These are phyloP conservation scores for Cyprinodon brontotheroides DNA, from an alignment of 2,113 vertebrate genomes.

Conservation along the genomic window DNA sequence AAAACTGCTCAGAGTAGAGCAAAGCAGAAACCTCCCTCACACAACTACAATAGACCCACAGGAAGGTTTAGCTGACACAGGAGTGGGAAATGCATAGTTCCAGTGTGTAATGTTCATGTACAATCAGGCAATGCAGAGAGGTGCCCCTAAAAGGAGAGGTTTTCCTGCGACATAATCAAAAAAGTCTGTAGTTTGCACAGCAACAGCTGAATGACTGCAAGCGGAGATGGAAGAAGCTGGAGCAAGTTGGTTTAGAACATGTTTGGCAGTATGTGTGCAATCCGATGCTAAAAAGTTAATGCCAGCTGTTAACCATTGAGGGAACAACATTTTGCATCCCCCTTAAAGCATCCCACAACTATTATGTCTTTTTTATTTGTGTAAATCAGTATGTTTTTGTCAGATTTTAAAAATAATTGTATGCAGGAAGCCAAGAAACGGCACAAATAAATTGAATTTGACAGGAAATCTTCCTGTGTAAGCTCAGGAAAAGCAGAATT, in stretches of 20 bases:
- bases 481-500: background rate
- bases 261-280: background rate
- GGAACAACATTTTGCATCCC: background rate
- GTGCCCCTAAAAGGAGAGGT: background rate
- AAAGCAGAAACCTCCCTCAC: slow-evolving; percentile 3
- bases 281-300: background rate
- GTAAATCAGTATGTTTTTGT: background rate
- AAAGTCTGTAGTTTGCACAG: slow-evolving; percentile 6
- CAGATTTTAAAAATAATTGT: background rate
- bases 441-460: background rate
- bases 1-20: slow-evolving; percentile 17
- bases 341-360: background rate
- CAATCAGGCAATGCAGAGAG: slow-evolving; percentile 6
- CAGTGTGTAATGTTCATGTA: slow-evolving; percentile 19
- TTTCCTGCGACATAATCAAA: slow-evolving; percentile 11
- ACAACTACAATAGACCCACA: slow-evolving; percentile 9
- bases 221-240: slow-evolving; percentile 1
- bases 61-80: slow-evolving; percentile 19
- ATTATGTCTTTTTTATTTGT: background rate
- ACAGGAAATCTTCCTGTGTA: background rate
- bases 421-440: background rate
- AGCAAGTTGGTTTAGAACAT: background rate
- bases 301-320: background rate
- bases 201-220: background rate
- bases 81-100: slow-evolving; percentile 7